phyloP scores from a whole-genome alignment of 2,888 invertebrate species.

The Drosophila siamana region DNA sequence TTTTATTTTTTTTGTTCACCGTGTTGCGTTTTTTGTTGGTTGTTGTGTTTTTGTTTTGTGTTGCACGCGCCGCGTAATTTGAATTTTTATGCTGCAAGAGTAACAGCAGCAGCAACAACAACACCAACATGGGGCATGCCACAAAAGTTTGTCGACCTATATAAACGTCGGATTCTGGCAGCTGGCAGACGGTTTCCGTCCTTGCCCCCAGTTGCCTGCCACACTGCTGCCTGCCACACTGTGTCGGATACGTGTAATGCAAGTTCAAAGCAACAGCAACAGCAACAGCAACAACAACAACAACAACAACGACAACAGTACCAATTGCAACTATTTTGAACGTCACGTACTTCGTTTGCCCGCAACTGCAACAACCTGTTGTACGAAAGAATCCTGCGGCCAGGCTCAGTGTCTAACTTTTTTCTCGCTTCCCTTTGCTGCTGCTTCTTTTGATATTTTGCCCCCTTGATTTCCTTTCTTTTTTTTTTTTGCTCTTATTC shows the following conservation, averaged over 20 bases:
- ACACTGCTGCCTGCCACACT: constrained; percentile 2
- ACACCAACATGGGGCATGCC: constrained; percentile 57
- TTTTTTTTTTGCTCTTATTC: background rate
- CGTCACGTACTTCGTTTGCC: constrained; percentile 64
- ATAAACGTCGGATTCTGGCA: constrained; percentile 67
- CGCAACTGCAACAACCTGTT: constrained; percentile 78
- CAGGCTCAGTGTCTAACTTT: constrained; percentile 48
- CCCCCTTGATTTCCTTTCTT: constrained; percentile 21
- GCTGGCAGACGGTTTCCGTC: constrained; percentile 23
- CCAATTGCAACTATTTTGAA: constrained; percentile 70
- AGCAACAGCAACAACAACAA: constrained; percentile 45
- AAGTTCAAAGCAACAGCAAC: constrained; percentile 70
- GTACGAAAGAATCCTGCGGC: constrained; percentile 61
- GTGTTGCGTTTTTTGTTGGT: constrained; percentile 9
- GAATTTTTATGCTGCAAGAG: constrained; percentile 73
- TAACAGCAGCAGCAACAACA: constrained; percentile 43
- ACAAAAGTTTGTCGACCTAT: constrained; percentile 81
- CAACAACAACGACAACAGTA: constrained; percentile 44
- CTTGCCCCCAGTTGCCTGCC: background rate
- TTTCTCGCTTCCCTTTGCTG: constrained; percentile 2
- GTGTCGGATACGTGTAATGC: constrained; percentile 76
- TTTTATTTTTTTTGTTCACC: constrained; percentile 24
- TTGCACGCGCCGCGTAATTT: constrained; percentile 73
- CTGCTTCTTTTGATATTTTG: constrained; percentile 11
- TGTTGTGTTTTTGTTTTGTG: constrained; percentile 29